phyloP scores from a whole-genome alignment of 2,797 vertebrate species.

The Poecilia picta region DNA sequence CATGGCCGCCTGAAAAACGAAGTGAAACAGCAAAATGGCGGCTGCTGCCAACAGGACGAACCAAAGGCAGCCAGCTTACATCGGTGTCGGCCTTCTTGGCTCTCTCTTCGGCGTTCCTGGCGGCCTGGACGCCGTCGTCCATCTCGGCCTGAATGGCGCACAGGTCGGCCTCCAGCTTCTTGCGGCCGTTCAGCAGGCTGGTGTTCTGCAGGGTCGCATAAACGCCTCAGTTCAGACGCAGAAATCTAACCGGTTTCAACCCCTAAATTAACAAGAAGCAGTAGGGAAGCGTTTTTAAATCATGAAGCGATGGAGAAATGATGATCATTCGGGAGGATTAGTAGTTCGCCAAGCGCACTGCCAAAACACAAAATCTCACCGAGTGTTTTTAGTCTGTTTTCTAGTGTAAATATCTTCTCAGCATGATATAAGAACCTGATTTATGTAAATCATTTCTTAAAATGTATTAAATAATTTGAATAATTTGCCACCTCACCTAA shows the following conservation, averaged over 20 bases:
- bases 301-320: no score
- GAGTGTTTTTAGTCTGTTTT: no score
- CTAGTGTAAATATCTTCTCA: no score
- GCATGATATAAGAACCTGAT: no score
- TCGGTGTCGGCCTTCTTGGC: constrained; percentile 87
- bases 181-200: constrained; percentile 75
- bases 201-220: constrained; percentile 77
- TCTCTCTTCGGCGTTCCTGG: constrained; percentile 85
- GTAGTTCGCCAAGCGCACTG: no score
- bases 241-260: background rate
- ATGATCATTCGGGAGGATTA: no score
- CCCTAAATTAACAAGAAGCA: background rate
- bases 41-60: no score
- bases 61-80: constrained; percentile 58
- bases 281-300: background rate
- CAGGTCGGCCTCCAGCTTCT: constrained; percentile 85
- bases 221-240: background rate
- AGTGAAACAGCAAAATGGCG: background rate
- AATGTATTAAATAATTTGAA: no score
- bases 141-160: constrained; percentile 80
- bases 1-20: constrained; percentile 77
- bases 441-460: no score
- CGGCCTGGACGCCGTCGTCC: constrained; percentile 81
- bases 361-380: no score
- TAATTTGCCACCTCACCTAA: no score